Evolutionary conservation across 1,140 invertebrate species (phyloP).

Genomic region (Melitaea cinxia): DNA sequence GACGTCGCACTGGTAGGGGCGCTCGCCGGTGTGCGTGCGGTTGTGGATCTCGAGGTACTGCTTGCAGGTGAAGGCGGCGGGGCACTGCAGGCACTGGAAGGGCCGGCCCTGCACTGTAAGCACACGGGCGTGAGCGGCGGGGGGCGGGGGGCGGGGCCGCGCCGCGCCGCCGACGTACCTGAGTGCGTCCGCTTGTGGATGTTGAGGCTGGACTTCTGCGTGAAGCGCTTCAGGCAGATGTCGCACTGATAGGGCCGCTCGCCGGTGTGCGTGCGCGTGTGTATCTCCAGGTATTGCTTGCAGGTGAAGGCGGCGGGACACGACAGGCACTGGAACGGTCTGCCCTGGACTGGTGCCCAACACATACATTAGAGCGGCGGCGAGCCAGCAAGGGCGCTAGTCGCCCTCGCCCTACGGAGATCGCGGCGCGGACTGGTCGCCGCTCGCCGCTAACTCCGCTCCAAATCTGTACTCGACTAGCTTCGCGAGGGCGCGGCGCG

Average conservation of each 20-base stretch:
- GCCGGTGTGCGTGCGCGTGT: constrained; percentile 89
- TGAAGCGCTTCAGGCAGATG: constrained; percentile 86
- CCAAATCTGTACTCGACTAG: constrained; percentile 50
- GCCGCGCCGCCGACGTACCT: constrained; percentile 63
- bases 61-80: constrained; percentile 85
- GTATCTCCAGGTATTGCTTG: constrained; percentile 88
- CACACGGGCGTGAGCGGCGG: constrained; percentile 36
- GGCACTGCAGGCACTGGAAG: constrained; percentile 86
- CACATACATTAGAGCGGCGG: constrained; percentile 79
- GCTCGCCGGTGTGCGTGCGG: constrained; percentile 88
- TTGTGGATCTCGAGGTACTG: constrained; percentile 88
- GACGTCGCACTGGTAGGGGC: constrained; percentile 87
- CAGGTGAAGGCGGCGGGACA: constrained; percentile 87
- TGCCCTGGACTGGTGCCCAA: constrained; percentile 82
- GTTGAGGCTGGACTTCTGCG: constrained; percentile 87
- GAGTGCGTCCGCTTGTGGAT: constrained; percentile 90
- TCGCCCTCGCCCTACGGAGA: constrained; percentile 71
- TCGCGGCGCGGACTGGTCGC: constrained; percentile 75
- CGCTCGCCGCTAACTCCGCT: constrained; percentile 74
- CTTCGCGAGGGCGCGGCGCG: not conserved
- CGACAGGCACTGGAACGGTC: constrained; percentile 88
- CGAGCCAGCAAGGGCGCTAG: constrained; percentile 67
- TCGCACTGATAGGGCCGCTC: constrained; percentile 88
- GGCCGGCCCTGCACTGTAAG: constrained; percentile 81
- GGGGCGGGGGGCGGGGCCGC: constrained; percentile 24